Base-by-base conservation (phyloP, 2,113 vertebrate species). In the Gasterosteus aculeatus region DNA sequence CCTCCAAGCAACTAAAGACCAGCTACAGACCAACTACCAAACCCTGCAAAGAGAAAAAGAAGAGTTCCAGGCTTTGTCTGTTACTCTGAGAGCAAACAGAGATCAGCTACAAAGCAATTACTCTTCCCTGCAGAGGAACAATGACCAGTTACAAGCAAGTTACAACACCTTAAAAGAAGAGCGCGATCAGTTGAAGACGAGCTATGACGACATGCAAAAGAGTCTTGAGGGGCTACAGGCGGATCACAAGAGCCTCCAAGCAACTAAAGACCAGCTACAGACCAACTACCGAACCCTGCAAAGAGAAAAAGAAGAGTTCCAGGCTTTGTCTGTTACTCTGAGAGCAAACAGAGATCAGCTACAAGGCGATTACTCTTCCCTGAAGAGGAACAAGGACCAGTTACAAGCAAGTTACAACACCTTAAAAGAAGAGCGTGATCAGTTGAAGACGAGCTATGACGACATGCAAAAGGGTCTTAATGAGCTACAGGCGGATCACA, bases 1-100 rank as follows among this genome's bases (percentile, higher is more conserved):
- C 1, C 31, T 83, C 39, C 56, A 15, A 4, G 64, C 7, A 0
- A 22, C 5, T 12, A 42, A 69, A n/a, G 26, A 62, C 1, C 18
- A 68, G 71, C 22, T 89, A 2, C 59, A 70, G 60, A 64, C 19
- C 66, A 53, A 44, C 7, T 59, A 74, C 78, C 39, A 1, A 8
- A 29, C 6, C n/a, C 49, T 85, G 38, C 49, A 75, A 22, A 72
- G 7, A 63, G 19, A 70, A 33, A 80, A 46, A 2, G 16, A 56
- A 6, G n/a, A 38, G 14, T 12, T 80, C 4, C 54, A 69, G n/a
- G 39, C 18, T 19, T 29, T 1, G 19, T 63, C 57, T 35, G 5
- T 3, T 15, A 38, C 42, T 3, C 33, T 76, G 8, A 42, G 0
- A 11, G 22, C 5, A 44, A 44, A 74, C 14, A 54, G 16, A 60